Conservation (phyloP, 2,888 invertebrate genomes). For the Mantis religiosa region DNA sequence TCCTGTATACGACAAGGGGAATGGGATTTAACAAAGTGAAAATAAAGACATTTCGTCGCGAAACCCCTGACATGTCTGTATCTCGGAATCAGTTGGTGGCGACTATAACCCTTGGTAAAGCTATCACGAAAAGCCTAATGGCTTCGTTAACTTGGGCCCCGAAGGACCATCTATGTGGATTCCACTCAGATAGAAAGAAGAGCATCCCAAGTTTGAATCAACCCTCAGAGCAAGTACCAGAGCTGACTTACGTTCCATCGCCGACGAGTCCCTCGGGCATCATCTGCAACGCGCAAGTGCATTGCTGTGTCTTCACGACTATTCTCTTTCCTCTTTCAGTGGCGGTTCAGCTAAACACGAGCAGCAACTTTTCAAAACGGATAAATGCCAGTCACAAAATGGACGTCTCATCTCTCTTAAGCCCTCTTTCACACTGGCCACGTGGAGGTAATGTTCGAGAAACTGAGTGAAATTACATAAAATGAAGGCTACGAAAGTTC, state of each 20-base stretch:
- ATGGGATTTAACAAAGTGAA: neutral
- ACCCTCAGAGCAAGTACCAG: neutral
- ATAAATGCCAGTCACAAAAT: too few species aligned
- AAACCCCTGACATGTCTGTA: neutral
- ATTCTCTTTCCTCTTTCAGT: neutral
- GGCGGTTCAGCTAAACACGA: neutral
- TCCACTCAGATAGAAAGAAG: neutral
- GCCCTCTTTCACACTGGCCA: too few species aligned
- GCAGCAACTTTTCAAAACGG: too few species aligned
- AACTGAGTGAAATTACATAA: too few species aligned
- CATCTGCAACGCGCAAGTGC: neutral
- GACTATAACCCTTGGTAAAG: neutral
- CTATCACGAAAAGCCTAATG: neutral
- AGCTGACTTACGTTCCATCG: neutral
- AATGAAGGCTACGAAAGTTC: too few species aligned
- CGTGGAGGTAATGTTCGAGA: too few species aligned
- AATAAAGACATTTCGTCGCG: neutral
- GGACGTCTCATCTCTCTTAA: too few species aligned
- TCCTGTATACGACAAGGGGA: too few species aligned
- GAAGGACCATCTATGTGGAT: neutral
- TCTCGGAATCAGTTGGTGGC: neutral
- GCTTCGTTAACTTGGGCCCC: neutral
- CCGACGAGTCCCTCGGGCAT: slow-evolving; percentile 6
- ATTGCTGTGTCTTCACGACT: neutral
- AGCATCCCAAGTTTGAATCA: neutral